Base-by-base conservation (phyloP, 37 sponge, comb jelly and placozoan species). In the Axinella damicornis region DNA sequence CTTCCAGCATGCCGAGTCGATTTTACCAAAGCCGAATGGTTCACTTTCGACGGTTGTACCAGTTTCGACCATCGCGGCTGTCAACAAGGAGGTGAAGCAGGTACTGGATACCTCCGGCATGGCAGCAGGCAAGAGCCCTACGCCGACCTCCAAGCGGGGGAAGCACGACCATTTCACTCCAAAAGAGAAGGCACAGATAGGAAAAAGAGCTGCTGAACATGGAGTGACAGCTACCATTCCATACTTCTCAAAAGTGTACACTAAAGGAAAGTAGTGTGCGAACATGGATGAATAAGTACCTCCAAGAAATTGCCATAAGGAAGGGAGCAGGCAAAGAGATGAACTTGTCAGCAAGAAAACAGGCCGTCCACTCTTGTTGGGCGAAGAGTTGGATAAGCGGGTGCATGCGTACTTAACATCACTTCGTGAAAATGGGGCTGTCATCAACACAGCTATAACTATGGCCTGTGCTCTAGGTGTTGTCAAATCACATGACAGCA, bases 391-490 rank as follows among this genome's bases (percentile, higher is more conserved):
- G 6, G 75, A 72, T 16, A 73, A 60, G 40, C 74, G 37, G n/a
- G 74, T 73, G 0, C 38, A 38, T 9, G 76, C 74, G 21, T 77
- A 77, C 34, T 20, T 77, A 46, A 15, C 73, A n/a, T 37, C 73
- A 38, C 73, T 71, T 21, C 46, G 73, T 34, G 74, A 62, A 77
- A 72, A 82, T 73, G 83, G 83, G 46, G 83, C 83, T 56, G 69
- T 76, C 17, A 68, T 81, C 22, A 81, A 88, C 38, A 82, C 83
- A 59, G 88, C 88, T 25, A 77, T 88, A 22, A 67, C 64, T 46
- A 76, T 73, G 22, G 69, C 46, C 38, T 82, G 83, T 74, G 88
- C 88, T 37, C 22, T 62, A 65, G 87, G 87, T 32, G 80, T 87
- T 13, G 82, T 87, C 32, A 69, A 69, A 36, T 41, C 27, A 35